A percentile compares a stretch with the other conserved stretches of the same genome.
These are phyloP conservation scores for Mastomys natalensis DNA, from an alignment of 2,113 vertebrate species.

Conservation along the genomic window DNA sequence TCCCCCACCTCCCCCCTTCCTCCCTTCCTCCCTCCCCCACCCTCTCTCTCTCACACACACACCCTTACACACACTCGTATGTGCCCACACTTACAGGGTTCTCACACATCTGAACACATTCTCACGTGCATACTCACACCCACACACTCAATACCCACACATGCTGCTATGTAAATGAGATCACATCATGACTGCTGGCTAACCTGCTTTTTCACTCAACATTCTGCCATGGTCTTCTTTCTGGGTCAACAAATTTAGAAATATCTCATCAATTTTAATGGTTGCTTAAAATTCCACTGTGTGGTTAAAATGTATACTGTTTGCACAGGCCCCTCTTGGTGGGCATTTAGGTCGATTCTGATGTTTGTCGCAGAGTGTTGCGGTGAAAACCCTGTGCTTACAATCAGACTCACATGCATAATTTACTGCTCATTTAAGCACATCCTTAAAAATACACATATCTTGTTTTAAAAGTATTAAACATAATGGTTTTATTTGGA, in stretches of 20 bases:
- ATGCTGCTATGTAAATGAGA: slow-evolving; percentile 32
- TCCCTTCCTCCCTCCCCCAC: no score
- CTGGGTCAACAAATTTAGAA: slow-evolving; percentile 80
- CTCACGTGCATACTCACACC: background rate
- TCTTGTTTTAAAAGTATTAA: background rate
- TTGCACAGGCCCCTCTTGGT: slow-evolving; percentile 57
- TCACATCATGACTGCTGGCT: slow-evolving; percentile 17
- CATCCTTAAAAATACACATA: background rate
- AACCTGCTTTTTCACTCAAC: slow-evolving; percentile 58
- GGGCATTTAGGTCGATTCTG: slow-evolving; percentile 62
- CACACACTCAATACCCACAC: background rate
- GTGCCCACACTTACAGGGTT: background rate
- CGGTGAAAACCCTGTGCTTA: slow-evolving; percentile 54
- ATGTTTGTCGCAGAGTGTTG: slow-evolving; percentile 35
- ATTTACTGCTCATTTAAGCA: slow-evolving; percentile 52
- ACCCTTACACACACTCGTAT: background rate
- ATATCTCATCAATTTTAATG: slow-evolving; percentile 81
- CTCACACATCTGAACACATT: background rate
- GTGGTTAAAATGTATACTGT: slow-evolving; percentile 58
- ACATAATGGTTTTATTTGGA: background rate
- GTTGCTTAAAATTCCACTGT: slow-evolving; percentile 74
- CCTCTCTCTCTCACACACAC: no score
- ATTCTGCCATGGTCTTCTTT: slow-evolving; percentile 70
- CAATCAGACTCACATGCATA: slow-evolving; percentile 40
- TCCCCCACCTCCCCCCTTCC: no score